Evolutionary conservation across 2,797 vertebrate genomes (phyloP), one percentile per base, ranked within the genome.

Genomic region (Sebastes dallii): DNA sequence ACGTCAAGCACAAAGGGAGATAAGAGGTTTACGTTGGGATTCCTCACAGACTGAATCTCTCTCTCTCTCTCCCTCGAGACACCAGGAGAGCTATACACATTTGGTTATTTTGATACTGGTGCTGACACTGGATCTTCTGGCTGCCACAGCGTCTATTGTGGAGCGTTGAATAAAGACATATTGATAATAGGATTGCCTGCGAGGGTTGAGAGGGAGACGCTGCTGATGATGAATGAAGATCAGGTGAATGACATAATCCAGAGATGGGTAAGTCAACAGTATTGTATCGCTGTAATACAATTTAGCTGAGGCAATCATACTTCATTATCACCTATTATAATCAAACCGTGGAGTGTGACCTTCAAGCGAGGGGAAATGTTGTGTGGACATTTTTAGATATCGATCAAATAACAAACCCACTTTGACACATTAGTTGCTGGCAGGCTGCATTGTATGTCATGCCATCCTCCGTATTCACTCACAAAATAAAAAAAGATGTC

Each of bases 241-340:
- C 96, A 97, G 84, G 93, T 97, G 94, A 94, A 96, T 36, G 94
- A 94, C 34, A 82, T 97, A 86, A 95, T 99, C 94, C 95, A 95
- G 85, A 96, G 94, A 98, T 98, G 98, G 20, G 98, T 99, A 95
- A 97, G 98, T 97, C 88, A 81, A 62, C 70, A 27, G 13, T 62
- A 67, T 79, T 78, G 2, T 61, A 9, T 30, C 24, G 34, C 22
- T 70, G 16, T 9, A 60, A 75, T 56, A 61, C 2, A 50, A 18
- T 32, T 75, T 14, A 86, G 25, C 66, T 46, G 55, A 80, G 54
- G 24, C 14, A 50, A 18, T 24, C 13, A 4, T 10, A 6, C 42
- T 73, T 46, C n/a, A n/a, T 32, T 8, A 42, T 13, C 16, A 29
- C 2, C 8, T 69, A 5, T 22, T 29, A 32, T 20, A 2, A 22